Percentiles rank a stretch among this genome's conserved stretches.
These are phyloP conservation scores for Dinocampus coccinellae DNA, from an alignment of 2,888 invertebrate genomes.

Conservation along the genomic window DNA sequence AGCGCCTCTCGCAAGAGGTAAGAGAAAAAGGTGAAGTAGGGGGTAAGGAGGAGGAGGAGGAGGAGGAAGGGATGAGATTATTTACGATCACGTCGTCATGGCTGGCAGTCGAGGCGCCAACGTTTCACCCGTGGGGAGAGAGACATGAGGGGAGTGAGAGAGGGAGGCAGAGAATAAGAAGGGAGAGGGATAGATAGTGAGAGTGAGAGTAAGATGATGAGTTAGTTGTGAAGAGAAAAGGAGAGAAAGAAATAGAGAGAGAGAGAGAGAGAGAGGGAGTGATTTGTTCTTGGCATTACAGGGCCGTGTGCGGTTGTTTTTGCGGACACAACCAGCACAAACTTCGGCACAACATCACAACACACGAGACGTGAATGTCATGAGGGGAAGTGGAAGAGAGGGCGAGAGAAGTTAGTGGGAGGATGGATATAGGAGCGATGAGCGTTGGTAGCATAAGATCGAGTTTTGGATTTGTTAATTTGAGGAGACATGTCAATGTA, in stretches of 20 bases:
- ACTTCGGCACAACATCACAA: no score
- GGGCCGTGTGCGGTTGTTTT: neutral
- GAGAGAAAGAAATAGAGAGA: no score
- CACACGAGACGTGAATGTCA: no score
- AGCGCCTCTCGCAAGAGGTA: neutral
- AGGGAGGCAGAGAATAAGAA: no score
- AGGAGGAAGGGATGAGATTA: slow-evolving; percentile 26
- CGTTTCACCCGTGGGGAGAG: neutral
- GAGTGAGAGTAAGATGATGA: slow-evolving; percentile 5
- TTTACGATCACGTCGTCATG: slow-evolving; percentile 37
- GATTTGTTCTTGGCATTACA: neutral
- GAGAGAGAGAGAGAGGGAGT: slow-evolving; percentile 12
- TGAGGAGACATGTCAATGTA: neutral
- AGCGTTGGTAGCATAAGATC: neutral
- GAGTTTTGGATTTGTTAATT: slow-evolving; percentile 16
- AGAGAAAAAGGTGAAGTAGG: neutral
- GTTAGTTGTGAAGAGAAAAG: no score
- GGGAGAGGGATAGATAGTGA: neutral
- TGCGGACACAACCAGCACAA: slow-evolving; percentile 1
- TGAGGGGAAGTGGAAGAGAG: neutral
- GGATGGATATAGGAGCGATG: neutral
- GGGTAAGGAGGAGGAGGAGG: neutral
- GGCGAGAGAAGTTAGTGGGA: no score
- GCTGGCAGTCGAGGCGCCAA: slow-evolving; percentile 32
- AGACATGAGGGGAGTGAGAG: slow-evolving; percentile 1